Evolutionary conservation across 2,888 invertebrate genomes (phyloP), one percentile per base, ranked within the genome.

Genomic region (Drosophila subsilvestris): DNA sequence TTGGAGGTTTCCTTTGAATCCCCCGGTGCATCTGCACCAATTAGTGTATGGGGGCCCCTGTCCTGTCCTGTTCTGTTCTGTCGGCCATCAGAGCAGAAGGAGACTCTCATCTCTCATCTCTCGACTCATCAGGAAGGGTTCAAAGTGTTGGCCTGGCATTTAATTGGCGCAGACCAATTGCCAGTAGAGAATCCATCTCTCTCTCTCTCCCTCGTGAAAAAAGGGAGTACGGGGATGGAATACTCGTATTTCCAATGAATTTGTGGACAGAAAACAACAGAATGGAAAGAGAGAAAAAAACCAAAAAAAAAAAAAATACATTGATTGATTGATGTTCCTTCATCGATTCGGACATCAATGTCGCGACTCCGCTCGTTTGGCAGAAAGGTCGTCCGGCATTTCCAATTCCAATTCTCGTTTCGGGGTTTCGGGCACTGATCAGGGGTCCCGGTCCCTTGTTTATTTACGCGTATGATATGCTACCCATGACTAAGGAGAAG

Each of bases 251-350:
- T 82, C 82, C 81, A 78, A 61, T 75, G 81, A 84, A 81, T 59
- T 79, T 71, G 65, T 61, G 66, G 76, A 63, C 61, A 72, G 70
- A 55, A 70, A 43, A 37, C 37, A 37, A 37, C 37, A 37, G 37
- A 37, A 37, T 37, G 37, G 14, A 2, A 2, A 14, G 7, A 37
- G n/a, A 37, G 6, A 37, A 14, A 32, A 37, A 57, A 65, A 42
- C 50, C 43, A 51, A 58, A 65, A 49, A 63, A 65, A 53, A 55
- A 59, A 53, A 53, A 55, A 27, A 14, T 63, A 79, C 76, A 78
- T 80, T 86, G 86, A 86, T 86, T 86, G 85, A 86, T 86, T 86
- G 87, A 85, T 86, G 85, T 82, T 72, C 71, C 69, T 63, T 71
- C 70, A 69, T 44, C 69, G 63, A 68, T 66, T 67, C 65, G 66